Percentiles rank a stretch among this genome's conserved stretches.
Evolutionary conservation across 2,888 invertebrate species (phyloP).

Genomic region (Erannis defoliaria): DNA sequence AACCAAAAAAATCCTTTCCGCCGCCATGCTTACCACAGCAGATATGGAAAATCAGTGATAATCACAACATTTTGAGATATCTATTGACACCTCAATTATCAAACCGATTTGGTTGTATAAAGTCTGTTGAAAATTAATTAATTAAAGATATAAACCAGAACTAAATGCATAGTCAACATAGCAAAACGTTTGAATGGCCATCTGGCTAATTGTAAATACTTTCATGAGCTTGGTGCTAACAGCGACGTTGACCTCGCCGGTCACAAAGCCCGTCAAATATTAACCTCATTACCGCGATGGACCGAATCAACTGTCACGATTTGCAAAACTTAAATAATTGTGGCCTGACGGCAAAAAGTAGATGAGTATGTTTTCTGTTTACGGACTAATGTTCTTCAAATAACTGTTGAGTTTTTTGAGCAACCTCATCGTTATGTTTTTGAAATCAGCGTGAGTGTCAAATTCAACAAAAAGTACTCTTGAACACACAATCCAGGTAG

Average conservation of each 20-base stretch:
- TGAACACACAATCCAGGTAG: conserved; percentile 5
- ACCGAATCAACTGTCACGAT: conserved; percentile 47
- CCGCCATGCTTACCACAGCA: too few relatives aligned
- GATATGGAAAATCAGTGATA: too few relatives aligned
- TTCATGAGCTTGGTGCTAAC: conserved; percentile 25
- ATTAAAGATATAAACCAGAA: too few relatives aligned
- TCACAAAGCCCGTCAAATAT: conserved; percentile 29
- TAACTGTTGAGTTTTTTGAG: conserved; percentile 27
- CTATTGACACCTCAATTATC: too few relatives aligned
- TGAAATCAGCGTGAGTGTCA: conserved; percentile 11
- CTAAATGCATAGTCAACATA: neutral
- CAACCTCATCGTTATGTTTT: conserved; percentile 5
- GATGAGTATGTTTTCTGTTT: conserved; percentile 15
- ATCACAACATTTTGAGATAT: too few relatives aligned
- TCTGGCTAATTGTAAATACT: conserved; percentile 18
- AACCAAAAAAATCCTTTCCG: too few relatives aligned
- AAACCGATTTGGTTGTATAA: too few relatives aligned
- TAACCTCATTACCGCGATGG: conserved; percentile 31
- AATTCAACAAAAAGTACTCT: conserved; percentile 6
- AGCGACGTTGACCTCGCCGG: conserved; percentile 34
- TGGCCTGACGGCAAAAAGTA: conserved; percentile 26
- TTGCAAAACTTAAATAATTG: conserved; percentile 31
- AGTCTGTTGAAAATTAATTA: too few relatives aligned
- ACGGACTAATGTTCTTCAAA: conserved; percentile 28
- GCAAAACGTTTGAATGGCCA: neutral